Evolutionary conservation across 2,113 vertebrate species (phyloP).

Genomic region (Austrofundulus limnaeus): DNA sequence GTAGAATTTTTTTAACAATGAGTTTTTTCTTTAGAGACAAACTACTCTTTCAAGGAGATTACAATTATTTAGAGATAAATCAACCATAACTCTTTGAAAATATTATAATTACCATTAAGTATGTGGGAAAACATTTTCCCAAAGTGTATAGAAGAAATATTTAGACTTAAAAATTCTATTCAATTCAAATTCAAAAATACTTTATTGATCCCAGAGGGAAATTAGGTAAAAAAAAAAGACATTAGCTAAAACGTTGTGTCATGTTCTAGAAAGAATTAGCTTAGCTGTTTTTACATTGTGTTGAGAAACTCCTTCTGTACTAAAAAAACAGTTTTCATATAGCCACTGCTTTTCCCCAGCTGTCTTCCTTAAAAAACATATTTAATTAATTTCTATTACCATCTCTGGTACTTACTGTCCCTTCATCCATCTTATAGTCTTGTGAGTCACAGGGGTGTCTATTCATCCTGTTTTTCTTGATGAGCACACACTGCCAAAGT

Average conservation of each 20-base stretch:
- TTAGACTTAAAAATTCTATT: no score
- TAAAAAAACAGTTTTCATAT: constrained; percentile 18
- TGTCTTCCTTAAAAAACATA: constrained; percentile 30
- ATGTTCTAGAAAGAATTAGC: constrained; percentile 3
- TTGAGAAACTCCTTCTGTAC: background rate
- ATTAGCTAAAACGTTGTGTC: constrained; percentile 11
- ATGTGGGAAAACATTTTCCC: constrained; percentile 11
- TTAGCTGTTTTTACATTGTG: background rate
- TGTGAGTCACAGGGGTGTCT: constrained; percentile 24
- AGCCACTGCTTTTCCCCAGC: constrained; percentile 13
- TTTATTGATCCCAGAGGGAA: no score
- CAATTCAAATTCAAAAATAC: no score
- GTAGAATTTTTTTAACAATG: constrained; percentile 7
- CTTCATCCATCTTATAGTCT: constrained; percentile 35
- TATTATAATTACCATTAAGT: background rate
- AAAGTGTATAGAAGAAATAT: no score
- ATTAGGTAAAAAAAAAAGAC: no score
- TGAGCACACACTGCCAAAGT: constrained; percentile 18
- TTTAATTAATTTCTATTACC: constrained; percentile 42
- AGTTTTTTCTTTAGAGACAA: constrained; percentile 6
- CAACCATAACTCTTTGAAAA: background rate
- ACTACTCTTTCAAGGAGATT: background rate
- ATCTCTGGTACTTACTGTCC: constrained; percentile 19
- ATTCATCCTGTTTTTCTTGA: constrained; percentile 28
- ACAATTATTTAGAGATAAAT: background rate